These are phyloP conservation scores for Candidula unifasciata DNA, from an alignment of 2,888 invertebrate species.

Conservation along the genomic window DNA sequence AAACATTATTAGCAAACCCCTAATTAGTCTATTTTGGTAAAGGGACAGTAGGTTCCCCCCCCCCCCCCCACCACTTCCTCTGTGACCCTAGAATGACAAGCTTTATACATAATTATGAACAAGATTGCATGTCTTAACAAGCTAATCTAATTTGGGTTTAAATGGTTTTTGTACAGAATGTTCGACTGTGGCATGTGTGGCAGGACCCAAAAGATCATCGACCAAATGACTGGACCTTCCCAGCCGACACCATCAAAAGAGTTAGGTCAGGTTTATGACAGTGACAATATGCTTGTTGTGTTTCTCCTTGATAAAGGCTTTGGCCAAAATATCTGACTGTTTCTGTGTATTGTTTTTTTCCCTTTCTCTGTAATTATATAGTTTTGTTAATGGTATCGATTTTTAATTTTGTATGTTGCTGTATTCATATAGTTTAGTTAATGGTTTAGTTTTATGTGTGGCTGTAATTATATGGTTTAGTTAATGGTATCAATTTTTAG, in stretches of 20 bases:
- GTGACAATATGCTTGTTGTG: too few relatives aligned
- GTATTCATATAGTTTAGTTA: not conserved
- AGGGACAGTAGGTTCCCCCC: too few relatives aligned
- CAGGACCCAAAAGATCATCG: constrained; percentile 62
- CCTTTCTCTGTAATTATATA: not conserved
- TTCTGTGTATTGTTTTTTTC: not conserved
- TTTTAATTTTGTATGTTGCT: not conserved
- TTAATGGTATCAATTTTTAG: not conserved
- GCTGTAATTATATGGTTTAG: not conserved
- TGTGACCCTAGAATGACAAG: too few relatives aligned
- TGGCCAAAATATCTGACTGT: too few relatives aligned
- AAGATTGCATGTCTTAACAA: not conserved
- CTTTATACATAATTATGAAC: too few relatives aligned
- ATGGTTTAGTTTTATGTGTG: not conserved
- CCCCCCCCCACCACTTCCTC: too few relatives aligned
- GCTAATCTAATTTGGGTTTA: not conserved
- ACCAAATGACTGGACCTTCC: constrained; percentile 89
- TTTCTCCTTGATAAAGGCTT: too few relatives aligned
- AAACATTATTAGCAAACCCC: too few relatives aligned
- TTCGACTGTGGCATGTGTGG: constrained; percentile 74
- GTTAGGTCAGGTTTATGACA: constrained; percentile 82
- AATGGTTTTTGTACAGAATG: constrained; percentile 59
- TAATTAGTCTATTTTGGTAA: too few relatives aligned
- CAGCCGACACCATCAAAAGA: constrained; percentile 91
- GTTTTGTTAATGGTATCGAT: too few relatives aligned